Conservation (phyloP, 2,888 invertebrate genomes). For the Zootermopsis nevadensis region DNA sequence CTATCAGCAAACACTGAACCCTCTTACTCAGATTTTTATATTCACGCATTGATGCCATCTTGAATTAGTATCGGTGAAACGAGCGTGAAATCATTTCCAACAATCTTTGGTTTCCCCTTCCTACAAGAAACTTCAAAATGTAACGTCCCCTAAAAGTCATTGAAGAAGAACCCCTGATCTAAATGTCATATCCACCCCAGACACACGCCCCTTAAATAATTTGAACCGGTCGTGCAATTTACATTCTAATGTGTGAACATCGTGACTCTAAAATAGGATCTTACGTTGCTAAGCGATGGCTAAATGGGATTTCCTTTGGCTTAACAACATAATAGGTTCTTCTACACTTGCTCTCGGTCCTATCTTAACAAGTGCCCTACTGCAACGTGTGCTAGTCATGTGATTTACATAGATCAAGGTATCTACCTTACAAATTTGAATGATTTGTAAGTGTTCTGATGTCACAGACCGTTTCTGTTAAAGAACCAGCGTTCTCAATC, state of each 20-base stretch:
- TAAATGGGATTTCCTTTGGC: conserved; percentile 9
- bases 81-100: conserved; percentile 32
- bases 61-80: conserved; percentile 26
- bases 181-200: background rate
- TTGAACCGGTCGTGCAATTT: conserved; percentile 37
- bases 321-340: background rate
- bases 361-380: too few relatives aligned
- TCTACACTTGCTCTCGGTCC: too few relatives aligned
- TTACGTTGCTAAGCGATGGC: background rate
- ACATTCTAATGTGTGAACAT: conserved; percentile 35
- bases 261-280: background rate
- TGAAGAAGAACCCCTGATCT: background rate
- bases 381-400: too few relatives aligned
- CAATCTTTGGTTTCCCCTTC: conserved; percentile 33
- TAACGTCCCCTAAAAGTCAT: conserved; percentile 9
- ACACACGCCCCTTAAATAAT: conserved; percentile 35
- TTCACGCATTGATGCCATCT: conserved; percentile 4
- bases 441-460: too few relatives aligned
- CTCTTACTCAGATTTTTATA: conserved; percentile 1
- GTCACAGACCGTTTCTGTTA: too few relatives aligned
- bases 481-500: too few relatives aligned
- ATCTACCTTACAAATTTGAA: too few relatives aligned
- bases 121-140: background rate
- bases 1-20: background rate
- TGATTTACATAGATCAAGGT: too few relatives aligned